Evolutionary conservation across 2,797 vertebrate species (phyloP).

Genomic region (Pangasius krempfi): DNA sequence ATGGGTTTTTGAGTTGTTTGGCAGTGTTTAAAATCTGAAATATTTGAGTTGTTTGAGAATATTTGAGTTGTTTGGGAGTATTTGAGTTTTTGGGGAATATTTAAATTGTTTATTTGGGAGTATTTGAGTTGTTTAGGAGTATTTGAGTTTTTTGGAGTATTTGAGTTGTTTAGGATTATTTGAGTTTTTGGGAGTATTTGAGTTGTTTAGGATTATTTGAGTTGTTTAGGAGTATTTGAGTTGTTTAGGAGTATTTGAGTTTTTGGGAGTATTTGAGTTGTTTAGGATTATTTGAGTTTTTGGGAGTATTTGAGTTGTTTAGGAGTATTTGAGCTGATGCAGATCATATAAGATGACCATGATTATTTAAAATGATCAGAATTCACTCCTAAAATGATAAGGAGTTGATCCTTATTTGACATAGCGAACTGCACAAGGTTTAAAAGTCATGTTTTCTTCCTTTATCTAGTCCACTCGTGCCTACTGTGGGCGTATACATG

Average conservation of each 20-base stretch:
- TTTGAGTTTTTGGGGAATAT: not conserved
- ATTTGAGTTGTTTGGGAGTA: not conserved
- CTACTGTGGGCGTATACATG: too few species aligned
- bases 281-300: too few species aligned
- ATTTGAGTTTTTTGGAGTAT: not conserved
- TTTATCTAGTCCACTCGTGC: not conserved
- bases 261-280: too few species aligned
- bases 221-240: too few species aligned
- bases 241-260: too few species aligned
- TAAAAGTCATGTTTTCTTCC: too few species aligned
- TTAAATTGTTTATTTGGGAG: not conserved
- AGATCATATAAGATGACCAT: not conserved
- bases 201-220: not conserved
- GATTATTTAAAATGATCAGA: not conserved
- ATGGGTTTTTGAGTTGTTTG: not conserved
- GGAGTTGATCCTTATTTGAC: not conserved
- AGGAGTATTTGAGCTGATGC: not conserved
- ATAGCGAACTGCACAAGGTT: not conserved
- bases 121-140: not conserved
- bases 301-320: too few species aligned
- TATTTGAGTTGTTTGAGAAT: not conserved
- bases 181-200: not conserved
- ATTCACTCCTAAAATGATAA: not conserved
- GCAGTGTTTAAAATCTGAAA: not conserved
- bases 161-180: too few species aligned